Percentiles rank a stretch among this genome's conserved stretches.
phyloP scores from a whole-genome alignment of 2,113 vertebrate genomes.

The Egretta garzetta region DNA sequence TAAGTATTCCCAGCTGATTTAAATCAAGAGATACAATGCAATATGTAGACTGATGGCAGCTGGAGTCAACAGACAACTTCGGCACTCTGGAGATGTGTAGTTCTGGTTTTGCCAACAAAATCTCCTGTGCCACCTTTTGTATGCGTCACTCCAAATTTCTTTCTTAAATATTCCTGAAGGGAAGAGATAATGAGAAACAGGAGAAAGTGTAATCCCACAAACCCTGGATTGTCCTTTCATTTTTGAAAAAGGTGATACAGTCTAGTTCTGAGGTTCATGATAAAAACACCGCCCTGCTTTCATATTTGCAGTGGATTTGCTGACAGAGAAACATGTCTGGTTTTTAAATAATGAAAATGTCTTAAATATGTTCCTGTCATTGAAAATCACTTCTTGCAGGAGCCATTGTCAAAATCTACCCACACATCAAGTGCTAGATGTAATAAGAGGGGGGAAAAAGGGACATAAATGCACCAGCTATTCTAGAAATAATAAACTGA shows the following conservation, averaged over 20 bases:
- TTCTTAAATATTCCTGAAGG: neutral
- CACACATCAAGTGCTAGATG: neutral
- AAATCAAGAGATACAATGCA: neutral
- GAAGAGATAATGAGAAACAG: neutral
- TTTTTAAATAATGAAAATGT: slow-evolving; percentile 34
- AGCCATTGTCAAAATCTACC: neutral
- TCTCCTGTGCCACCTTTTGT: neutral
- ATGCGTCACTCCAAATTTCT: neutral
- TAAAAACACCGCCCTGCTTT: neutral
- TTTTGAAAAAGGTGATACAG: neutral
- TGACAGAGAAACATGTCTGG: neutral
- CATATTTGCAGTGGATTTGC: neutral
- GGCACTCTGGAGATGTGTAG: neutral
- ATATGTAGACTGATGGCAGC: neutral
- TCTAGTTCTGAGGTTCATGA: neutral
- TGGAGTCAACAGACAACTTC: neutral
- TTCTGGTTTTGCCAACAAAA: neutral
- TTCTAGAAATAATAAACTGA: neutral
- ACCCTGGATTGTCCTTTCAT: neutral
- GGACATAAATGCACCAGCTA: neutral
- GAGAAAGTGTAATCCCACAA: neutral
- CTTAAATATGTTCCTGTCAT: neutral
- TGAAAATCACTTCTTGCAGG: slow-evolving; percentile 24
- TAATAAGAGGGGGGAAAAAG: neutral
- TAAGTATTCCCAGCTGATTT: neutral